These are phyloP conservation scores for Drosophila mayri DNA, from an alignment of 1,140 invertebrate genomes.

Conservation along the genomic window DNA sequence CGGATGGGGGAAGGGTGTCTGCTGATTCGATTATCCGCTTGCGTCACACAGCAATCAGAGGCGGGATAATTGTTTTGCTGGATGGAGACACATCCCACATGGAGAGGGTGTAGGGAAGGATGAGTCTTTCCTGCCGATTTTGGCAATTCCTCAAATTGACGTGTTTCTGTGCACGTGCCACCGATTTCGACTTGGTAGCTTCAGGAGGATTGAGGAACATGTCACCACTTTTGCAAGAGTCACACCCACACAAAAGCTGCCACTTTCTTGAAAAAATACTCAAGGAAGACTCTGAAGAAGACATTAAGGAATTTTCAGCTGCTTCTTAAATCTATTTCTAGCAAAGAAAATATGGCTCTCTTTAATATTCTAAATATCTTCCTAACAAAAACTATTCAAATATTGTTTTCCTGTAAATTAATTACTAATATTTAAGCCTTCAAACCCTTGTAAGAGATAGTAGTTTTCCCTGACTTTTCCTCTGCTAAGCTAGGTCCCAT, in stretches of 20 bases:
- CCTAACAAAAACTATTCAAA: too few relatives aligned
- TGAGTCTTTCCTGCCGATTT: not conserved
- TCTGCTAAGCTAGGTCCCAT: not conserved
- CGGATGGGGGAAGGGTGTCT: not conserved
- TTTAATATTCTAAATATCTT: too few relatives aligned
- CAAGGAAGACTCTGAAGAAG: not conserved
- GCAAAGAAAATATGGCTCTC: too few relatives aligned
- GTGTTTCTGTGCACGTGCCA: conserved; percentile 29
- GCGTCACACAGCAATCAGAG: conserved; percentile 34
- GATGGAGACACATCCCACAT: conserved; percentile 3
- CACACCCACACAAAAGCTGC: not conserved
- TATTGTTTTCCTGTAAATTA: too few relatives aligned
- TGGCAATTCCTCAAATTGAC: conserved; percentile 32
- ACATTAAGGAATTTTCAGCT: too few relatives aligned
- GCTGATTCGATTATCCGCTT: conserved; percentile 40
- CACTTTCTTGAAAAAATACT: not conserved
- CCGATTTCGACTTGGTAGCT: conserved; percentile 8
- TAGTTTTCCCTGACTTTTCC: not conserved
- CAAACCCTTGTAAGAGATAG: not conserved
- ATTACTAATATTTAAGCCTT: not conserved
- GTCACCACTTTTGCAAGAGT: conserved; percentile 1
- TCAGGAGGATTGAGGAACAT: not conserved
- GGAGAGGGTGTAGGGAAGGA: not conserved
- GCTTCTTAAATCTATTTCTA: too few relatives aligned
- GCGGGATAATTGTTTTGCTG: conserved; percentile 31